Base-by-base conservation (phyloP, 2,797 vertebrate genomes). In the Loris lydekkerianus region DNA sequence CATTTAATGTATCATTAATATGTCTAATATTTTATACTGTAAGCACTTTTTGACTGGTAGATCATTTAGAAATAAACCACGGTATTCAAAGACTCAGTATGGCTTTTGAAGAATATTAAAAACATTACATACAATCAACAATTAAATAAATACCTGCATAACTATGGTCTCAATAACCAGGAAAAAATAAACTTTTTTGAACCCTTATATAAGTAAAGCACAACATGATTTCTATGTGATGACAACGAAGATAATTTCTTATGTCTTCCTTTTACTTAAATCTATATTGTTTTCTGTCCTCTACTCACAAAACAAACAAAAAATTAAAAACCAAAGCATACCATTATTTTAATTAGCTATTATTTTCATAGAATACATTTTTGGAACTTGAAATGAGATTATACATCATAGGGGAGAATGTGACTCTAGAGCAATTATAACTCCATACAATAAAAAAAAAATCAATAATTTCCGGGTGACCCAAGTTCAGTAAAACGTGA, bases 281-380 rank as follows among this genome's bases (percentile, higher is more conserved):
- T 40, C 65, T 76, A 27, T 93, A 20, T 63, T 25, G 29, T 61
- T 63, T 67, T 91, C 11, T 8, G 80, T 65, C 23, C 21, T 4
- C 21, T 27, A 46, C 8, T 80, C 5, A 8, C 5, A 15, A 81
- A 72, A 81, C 15, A 81, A 72, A 81, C 18, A 90, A 89, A 90
- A 69, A 69, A 61, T 46, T 9, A 40, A 61, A 95, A 93, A 49
- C 4, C 23, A 43, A 2, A 83, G 25, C 1, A 15, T 61, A 2
- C 29, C 13, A 65, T 90, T 13, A 1, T 95, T 90, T 85, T 85
- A 91, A 73, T 53, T 87, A 94, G 25, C 21, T 89, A 43, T 87
- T 92, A 92, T 93, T 86, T 92, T 82, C 63, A 90, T 90, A 86
- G 21, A 89, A 60, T 0, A 29, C 3, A 76, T 87, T 89, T 83